Conservation (phyloP, 2,113 vertebrate species). For the Passerina amoena region DNA sequence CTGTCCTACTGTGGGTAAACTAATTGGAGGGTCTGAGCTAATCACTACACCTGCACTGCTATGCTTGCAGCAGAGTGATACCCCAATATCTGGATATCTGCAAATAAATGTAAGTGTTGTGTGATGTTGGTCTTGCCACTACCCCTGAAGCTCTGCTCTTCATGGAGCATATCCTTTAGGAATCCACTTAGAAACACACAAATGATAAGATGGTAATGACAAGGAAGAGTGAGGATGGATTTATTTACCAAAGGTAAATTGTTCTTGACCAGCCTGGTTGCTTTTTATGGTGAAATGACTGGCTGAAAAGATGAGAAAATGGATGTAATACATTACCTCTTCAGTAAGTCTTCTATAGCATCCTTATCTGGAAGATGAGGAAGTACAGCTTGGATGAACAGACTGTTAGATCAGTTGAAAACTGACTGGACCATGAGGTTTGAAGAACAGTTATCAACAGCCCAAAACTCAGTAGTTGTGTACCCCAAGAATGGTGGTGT, state of each 20-base stretch:
- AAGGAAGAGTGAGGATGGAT: neutral
- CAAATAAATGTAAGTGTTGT: neutral
- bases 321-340: neutral
- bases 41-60: neutral
- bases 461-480: neutral
- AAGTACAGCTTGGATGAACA: neutral
- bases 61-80: neutral
- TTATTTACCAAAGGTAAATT: neutral
- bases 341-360: neutral
- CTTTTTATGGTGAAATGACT: neutral
- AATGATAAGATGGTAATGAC: neutral
- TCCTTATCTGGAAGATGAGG: neutral
- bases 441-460: neutral
- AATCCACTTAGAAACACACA: neutral
- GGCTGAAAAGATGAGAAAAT: neutral
- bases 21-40: neutral
- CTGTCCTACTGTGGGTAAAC: neutral
- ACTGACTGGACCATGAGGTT: neutral
- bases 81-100: neutral
- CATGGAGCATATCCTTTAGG: neutral
- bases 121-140: neutral
- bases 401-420: neutral
- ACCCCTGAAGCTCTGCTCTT: neutral
- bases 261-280: neutral
- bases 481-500: neutral